phyloP scores from a whole-genome alignment of 2,113 vertebrate genomes.

The Callospermophilus lateralis region DNA sequence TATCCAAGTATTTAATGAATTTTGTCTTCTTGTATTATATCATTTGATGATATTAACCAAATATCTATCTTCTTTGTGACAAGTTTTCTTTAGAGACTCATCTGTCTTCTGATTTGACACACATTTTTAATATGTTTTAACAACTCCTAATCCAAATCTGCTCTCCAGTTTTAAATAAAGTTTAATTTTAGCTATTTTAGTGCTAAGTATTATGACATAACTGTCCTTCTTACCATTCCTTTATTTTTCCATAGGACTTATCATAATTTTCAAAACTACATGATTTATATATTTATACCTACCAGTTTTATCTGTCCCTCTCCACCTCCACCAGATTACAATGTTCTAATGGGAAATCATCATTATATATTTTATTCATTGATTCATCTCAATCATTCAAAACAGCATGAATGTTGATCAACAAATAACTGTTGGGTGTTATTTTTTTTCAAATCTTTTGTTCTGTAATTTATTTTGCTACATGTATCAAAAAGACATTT shows the following conservation, averaged over 20 bases:
- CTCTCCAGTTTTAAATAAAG: neutral
- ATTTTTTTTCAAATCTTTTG: neutral
- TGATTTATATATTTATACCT: neutral
- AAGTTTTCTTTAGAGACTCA: neutral
- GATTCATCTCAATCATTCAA: neutral
- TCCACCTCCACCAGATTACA: neutral
- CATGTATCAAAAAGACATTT: neutral
- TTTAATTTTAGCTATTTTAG: neutral
- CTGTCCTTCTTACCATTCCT: neutral
- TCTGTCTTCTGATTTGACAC: neutral
- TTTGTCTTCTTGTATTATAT: neutral
- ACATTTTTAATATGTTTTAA: neutral
- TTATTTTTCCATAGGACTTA: neutral
- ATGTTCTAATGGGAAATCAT: neutral
- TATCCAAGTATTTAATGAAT: neutral
- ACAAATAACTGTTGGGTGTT: neutral
- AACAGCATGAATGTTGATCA: neutral
- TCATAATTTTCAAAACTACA: neutral
- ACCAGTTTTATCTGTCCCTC: neutral
- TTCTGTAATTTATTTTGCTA: neutral
- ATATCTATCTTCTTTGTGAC: neutral
- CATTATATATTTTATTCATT: neutral
- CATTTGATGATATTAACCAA: neutral
- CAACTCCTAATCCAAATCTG: neutral
- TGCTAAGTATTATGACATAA: neutral